Conservation (phyloP, 1,140 invertebrate genomes). For the Drosophila novamexicana region DNA sequence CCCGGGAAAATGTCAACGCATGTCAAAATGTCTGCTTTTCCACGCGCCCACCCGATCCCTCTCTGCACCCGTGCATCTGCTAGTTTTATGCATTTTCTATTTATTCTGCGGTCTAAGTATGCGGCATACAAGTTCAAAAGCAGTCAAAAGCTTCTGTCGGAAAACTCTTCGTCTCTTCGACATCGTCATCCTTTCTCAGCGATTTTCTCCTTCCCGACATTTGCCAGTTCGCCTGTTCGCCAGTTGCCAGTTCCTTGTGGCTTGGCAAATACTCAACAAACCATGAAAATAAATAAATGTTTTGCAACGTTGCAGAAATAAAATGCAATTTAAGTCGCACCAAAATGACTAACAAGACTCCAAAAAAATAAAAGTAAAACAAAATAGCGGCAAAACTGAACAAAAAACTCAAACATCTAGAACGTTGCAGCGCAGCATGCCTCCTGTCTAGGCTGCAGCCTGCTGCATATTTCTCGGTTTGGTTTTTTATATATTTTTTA, state of each 20-base stretch:
- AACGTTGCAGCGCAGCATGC: constrained; percentile 58
- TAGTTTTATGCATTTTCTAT: constrained; percentile 17
- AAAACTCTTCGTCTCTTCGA: constrained; percentile 31
- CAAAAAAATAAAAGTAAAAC: constrained; percentile 19
- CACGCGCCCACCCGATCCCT: constrained; percentile 4
- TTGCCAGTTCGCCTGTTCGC: constrained; percentile 9
- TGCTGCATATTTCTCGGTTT: constrained; percentile 33
- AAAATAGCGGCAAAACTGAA: constrained; percentile 5
- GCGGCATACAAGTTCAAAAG: constrained; percentile 70
- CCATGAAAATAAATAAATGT: constrained; percentile 83
- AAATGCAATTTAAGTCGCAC: constrained; percentile 83
- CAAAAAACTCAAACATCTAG: constrained; percentile 60
- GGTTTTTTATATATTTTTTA: constrained; percentile 29
- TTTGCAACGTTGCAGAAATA: constrained; percentile 83
- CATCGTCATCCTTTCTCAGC: constrained; percentile 44
- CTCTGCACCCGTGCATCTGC: constrained; percentile 4
- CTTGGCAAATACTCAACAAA: constrained; percentile 83
- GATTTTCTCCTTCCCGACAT: constrained; percentile 36
- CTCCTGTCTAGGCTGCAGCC: constrained; percentile 53
- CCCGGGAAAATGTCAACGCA: constrained; percentile 24
- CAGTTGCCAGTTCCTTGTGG: constrained; percentile 58
- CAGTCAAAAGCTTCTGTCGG: constrained; percentile 71
- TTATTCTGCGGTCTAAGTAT: constrained; percentile 64
- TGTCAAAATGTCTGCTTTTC: constrained; percentile 16
- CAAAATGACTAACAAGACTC: constrained; percentile 67